A percentile compares a stretch with the other conserved stretches of the same genome.
phyloP scores from a whole-genome alignment of 2,888 invertebrate genomes.

The Agrypnus murinus region DNA sequence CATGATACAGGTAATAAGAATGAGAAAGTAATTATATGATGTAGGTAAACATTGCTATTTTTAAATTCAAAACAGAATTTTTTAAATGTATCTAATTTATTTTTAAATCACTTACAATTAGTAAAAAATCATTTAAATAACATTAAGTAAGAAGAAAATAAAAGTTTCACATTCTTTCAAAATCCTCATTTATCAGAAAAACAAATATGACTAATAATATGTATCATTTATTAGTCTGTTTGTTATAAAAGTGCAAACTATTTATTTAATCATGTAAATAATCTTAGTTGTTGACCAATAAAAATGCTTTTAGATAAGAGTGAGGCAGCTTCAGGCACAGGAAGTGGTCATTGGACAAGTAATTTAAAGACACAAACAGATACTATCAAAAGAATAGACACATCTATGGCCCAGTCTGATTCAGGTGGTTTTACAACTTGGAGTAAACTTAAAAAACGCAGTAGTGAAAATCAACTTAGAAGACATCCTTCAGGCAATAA shows the following conservation, averaged over 20 bases:
- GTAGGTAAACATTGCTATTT: not conserved
- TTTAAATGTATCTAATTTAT: not conserved
- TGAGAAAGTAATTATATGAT: slow-evolving; percentile 13
- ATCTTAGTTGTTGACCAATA: not conserved
- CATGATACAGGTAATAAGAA: slow-evolving; percentile 69
- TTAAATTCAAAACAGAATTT: slow-evolving; percentile 9
- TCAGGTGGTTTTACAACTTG: slow-evolving; percentile 89
- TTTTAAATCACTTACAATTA: not conserved
- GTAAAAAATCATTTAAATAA: not conserved
- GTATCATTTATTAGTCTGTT: not conserved
- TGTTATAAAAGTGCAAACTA: too few species aligned
- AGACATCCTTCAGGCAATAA: slow-evolving; percentile 84
- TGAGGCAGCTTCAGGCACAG: slow-evolving; percentile 60
- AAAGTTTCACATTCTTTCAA: not conserved
- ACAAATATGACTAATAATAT: not conserved
- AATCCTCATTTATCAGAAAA: not conserved
- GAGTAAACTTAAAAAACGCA: slow-evolving; percentile 88
- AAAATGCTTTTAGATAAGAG: slow-evolving; percentile 61
- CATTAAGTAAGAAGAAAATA: not conserved
- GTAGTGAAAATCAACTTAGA: slow-evolving; percentile 77
- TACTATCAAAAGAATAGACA: slow-evolving; percentile 52
- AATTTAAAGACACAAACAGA: slow-evolving; percentile 60
- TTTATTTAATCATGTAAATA: too few species aligned
- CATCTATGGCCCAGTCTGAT: slow-evolving; percentile 87
- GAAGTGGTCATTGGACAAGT: slow-evolving; percentile 65